Percentiles rank a stretch among this genome's conserved stretches.
These are phyloP conservation scores for Oscheius myriophilus DNA, from an alignment of 2,888 invertebrate species.

Conservation along the genomic window DNA sequence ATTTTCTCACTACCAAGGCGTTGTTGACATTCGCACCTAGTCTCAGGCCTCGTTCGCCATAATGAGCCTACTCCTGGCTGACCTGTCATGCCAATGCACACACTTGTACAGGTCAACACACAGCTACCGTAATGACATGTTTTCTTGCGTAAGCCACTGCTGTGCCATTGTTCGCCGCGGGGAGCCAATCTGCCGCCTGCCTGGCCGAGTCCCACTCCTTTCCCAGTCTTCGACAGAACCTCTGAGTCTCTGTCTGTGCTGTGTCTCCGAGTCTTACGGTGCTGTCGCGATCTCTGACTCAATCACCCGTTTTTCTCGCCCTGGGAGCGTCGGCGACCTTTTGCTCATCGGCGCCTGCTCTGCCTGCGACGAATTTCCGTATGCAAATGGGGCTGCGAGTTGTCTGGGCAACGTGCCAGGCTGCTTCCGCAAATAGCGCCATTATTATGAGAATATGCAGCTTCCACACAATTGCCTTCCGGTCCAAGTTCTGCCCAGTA, in stretches of 20 bases:
- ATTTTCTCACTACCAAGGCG: background rate
- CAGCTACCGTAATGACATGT: conserved; percentile 29
- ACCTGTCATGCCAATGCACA: conserved; percentile 19
- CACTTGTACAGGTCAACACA: conserved; percentile 20
- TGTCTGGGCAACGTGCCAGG: conserved; percentile 22
- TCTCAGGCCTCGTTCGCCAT: conserved; percentile 8
- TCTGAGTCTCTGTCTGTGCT: too few species aligned
- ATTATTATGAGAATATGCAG: conserved; percentile 3
- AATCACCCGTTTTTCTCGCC: too few species aligned
- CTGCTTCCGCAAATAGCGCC: conserved; percentile 8
- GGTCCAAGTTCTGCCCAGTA: too few species aligned
- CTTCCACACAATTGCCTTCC: too few species aligned
- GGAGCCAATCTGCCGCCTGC: conserved; percentile 14
- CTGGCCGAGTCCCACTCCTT: conserved; percentile 4
- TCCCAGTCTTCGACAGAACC: background rate
- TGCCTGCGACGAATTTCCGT: conserved; percentile 1
- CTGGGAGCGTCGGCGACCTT: too few species aligned
- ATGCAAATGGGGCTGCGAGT: conserved; percentile 23
- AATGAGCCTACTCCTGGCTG: conserved; percentile 15
- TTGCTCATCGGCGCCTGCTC: too few species aligned
- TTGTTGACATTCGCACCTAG: conserved; percentile 23
- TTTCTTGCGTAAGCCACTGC: conserved; percentile 28
- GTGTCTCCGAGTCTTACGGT: too few species aligned
- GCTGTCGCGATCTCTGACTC: too few species aligned
- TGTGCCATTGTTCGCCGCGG: conserved; percentile 24